Conservation (phyloP, 2,888 invertebrate genomes). For the Drosophila tripunctata region DNA sequence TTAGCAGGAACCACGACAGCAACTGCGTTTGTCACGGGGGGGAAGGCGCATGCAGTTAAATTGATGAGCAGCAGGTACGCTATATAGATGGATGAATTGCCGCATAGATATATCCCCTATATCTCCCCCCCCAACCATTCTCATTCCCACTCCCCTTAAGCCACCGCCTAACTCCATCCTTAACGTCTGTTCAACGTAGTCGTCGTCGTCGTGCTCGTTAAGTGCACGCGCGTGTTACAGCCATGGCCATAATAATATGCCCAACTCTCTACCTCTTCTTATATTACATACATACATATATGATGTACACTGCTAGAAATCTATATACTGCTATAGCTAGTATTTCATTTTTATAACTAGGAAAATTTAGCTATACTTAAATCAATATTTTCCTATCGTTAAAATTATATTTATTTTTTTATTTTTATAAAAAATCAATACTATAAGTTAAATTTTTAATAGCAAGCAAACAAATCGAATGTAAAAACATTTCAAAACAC, state of each 20-base stretch:
- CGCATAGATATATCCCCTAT: conserved; percentile 46
- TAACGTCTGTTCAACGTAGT: conserved; percentile 33
- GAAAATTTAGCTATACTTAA: too few relatives aligned
- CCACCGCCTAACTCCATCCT: not conserved
- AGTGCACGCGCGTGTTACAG: conserved; percentile 71
- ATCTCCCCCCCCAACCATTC: not conserved
- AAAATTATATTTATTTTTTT: too few relatives aligned
- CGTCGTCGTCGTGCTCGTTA: conserved; percentile 62
- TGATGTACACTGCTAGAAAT: not conserved
- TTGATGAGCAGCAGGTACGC: conserved; percentile 73
- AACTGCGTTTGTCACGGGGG: conserved; percentile 67
- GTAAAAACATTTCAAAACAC: too few relatives aligned
- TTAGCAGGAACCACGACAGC: conserved; percentile 49
- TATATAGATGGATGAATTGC: conserved; percentile 44
- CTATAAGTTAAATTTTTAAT: too few relatives aligned
- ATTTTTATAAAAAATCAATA: too few relatives aligned
- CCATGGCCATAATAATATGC: conserved; percentile 62
- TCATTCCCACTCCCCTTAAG: not conserved
- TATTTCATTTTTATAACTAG: too few relatives aligned
- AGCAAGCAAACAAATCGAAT: too few relatives aligned
- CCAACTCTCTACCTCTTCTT: conserved; percentile 1
- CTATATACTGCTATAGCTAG: too few relatives aligned
- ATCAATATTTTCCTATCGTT: too few relatives aligned
- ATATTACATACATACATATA: not conserved
- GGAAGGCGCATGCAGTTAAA: conserved; percentile 68